Evolutionary conservation across 2,888 invertebrate genomes (phyloP).

Genomic region (Drosophila differens): DNA sequence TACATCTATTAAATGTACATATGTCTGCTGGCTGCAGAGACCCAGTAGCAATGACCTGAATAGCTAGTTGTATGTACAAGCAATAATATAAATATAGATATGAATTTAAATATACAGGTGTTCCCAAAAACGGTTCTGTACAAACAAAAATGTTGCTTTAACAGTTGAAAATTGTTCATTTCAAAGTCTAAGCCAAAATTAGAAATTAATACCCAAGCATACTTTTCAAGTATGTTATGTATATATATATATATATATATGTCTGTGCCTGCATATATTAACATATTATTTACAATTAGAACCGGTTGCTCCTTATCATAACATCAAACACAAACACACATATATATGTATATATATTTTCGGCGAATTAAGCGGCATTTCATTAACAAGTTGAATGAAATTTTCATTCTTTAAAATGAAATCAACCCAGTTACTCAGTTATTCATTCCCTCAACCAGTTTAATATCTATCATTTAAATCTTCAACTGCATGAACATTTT

Average conservation of each 20-base stretch:
- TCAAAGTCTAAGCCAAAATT: background rate
- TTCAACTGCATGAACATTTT: conserved; percentile 16
- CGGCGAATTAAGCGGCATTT: conserved; percentile 17
- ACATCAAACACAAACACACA: conserved; percentile 10
- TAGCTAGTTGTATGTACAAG: background rate
- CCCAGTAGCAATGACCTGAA: conserved; percentile 39
- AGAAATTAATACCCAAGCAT: background rate
- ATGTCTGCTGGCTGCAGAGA: conserved; percentile 7
- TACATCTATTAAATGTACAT: background rate
- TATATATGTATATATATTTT: background rate
- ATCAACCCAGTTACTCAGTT: conserved; percentile 28
- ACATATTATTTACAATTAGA: conserved; percentile 1
- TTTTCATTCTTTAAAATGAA: conserved; percentile 36
- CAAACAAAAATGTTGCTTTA: background rate
- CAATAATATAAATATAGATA: background rate
- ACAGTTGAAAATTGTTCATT: background rate
- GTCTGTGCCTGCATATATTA: background rate
- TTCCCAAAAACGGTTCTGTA: background rate
- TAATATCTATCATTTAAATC: conserved; percentile 45
- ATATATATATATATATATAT: background rate
- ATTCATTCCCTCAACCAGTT: conserved; percentile 55
- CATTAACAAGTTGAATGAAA: conserved; percentile 68
- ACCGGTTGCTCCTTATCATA: conserved; percentile 48
- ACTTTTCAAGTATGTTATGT: background rate
- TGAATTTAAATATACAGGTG: background rate